These are phyloP conservation scores for Alfaro cultratus DNA, from an alignment of 2,797 vertebrate species.

Conservation along the genomic window DNA sequence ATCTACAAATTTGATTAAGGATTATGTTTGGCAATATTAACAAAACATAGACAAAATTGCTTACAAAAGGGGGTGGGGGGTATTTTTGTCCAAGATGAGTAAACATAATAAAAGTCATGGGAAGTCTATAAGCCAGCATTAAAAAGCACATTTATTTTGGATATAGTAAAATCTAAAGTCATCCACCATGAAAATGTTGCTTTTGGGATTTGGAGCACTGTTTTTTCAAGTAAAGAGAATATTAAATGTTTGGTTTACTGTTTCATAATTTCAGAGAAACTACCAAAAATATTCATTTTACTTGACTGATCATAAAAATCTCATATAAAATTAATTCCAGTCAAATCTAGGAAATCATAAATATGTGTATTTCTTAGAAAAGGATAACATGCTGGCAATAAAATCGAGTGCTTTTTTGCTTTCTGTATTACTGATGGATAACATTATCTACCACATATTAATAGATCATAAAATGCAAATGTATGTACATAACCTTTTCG, in stretches of 20 bases:
- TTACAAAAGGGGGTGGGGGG: background rate
- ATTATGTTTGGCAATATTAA: slow-evolving; percentile 33
- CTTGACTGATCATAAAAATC: background rate
- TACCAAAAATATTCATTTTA: background rate
- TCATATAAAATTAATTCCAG: background rate
- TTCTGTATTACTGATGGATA: background rate
- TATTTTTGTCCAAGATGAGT: background rate
- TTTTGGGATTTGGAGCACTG: background rate
- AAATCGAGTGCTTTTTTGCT: background rate
- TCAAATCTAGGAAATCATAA: background rate
- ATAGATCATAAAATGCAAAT: background rate
- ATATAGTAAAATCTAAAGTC: background rate
- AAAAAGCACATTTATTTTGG: background rate
- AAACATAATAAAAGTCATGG: background rate
- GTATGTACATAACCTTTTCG: background rate
- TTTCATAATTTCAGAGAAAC: background rate
- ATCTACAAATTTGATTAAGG: slow-evolving; percentile 38
- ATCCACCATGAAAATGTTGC: background rate
- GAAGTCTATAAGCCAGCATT: background rate
- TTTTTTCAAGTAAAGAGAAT: background rate
- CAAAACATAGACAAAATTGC: background rate
- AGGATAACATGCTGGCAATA: background rate
- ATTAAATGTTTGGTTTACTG: background rate
- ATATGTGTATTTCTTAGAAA: background rate
- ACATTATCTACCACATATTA: background rate